phyloP scores from a whole-genome alignment of 2,113 vertebrate species.

The Cairina moschata region DNA sequence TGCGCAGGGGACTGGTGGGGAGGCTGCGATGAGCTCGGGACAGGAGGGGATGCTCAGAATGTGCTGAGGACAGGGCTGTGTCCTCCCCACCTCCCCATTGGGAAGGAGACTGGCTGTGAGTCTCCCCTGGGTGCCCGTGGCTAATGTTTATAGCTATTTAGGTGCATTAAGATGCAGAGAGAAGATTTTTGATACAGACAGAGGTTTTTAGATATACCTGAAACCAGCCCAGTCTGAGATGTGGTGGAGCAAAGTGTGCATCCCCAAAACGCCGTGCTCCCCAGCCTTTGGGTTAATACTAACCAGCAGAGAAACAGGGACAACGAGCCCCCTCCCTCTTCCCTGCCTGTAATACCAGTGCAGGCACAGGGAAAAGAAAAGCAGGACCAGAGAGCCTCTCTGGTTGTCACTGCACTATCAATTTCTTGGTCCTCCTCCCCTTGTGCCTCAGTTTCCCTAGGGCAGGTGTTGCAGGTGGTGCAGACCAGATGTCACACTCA shows the following conservation, averaged over 20 bases:
- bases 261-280: accelerated
- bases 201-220: background rate
- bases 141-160: background rate
- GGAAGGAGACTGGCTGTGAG: accelerated
- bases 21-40: background rate
- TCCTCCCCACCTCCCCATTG: accelerated
- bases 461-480: accelerated
- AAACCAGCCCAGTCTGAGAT: background rate
- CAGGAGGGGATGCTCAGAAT: background rate
- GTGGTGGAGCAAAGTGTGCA: background rate
- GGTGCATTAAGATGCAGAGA: background rate
- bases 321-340: background rate
- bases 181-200: background rate
- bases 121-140: accelerated
- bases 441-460: background rate
- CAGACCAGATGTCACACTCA: background rate
- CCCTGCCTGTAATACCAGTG: accelerated
- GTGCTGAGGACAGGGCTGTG: background rate
- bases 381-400: background rate
- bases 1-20: accelerated
- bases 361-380: background rate
- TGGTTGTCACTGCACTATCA: background rate
- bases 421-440: background rate
- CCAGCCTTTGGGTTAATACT: background rate
- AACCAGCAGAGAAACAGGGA: background rate